Conservation (phyloP, 2,113 vertebrate genomes). For the Eulacestoma nigropectus region DNA sequence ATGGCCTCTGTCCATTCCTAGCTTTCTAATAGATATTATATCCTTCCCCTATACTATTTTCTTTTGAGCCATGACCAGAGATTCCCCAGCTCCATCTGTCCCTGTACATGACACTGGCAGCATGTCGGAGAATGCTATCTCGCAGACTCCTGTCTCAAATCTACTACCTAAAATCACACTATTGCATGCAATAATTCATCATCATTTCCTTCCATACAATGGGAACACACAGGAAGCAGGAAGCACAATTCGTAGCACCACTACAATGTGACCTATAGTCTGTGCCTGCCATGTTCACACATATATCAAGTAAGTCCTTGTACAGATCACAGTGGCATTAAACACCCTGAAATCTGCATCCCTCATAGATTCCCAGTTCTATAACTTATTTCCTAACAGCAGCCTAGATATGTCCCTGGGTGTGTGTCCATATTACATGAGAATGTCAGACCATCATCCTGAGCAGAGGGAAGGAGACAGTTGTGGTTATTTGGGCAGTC, state of each 20-base stretch:
- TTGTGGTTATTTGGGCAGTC: rapidly evolving
- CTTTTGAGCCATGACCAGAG: background rate
- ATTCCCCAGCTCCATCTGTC: background rate
- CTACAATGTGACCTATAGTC: rapidly evolving
- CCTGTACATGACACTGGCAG: background rate
- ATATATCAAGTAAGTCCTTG: background rate
- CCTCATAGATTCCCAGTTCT: background rate
- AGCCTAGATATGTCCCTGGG: background rate
- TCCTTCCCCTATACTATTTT: background rate
- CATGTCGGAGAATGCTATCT: background rate
- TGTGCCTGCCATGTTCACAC: background rate
- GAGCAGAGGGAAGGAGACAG: background rate
- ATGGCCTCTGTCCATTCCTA: background rate
- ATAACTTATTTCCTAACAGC: background rate
- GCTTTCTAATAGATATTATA: background rate
- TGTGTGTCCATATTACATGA: too few species aligned
- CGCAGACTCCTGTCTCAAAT: background rate
- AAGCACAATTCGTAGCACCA: background rate
- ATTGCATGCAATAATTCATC: background rate
- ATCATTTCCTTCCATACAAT: rapidly evolving
- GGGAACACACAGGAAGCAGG: too few species aligned
- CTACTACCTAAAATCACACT: background rate
- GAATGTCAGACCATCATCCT: background rate
- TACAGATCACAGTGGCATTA: background rate
- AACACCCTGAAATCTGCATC: background rate